These are phyloP conservation scores for Psilanteris sp. DNA, from an alignment of 1,140 invertebrate genomes.

Conservation along the genomic window DNA sequence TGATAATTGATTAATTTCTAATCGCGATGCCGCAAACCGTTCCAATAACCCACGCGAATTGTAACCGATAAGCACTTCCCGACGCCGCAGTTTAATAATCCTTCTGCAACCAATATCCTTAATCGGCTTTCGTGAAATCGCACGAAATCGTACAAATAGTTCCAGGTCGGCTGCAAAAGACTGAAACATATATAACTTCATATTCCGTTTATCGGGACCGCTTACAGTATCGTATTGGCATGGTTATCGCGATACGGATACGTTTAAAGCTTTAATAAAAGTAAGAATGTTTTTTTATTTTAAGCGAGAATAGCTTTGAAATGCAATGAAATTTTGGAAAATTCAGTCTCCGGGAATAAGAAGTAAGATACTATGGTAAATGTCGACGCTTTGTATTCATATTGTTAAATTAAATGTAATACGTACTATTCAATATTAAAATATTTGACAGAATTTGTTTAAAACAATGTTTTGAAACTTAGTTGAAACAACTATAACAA, in stretches of 20 bases:
- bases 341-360: too few species aligned
- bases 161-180: slow-evolving; percentile 10
- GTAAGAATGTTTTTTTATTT: too few species aligned
- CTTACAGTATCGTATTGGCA: slow-evolving; percentile 12
- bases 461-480: too few species aligned
- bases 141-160: slow-evolving; percentile 28
- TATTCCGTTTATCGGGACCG: slow-evolving; percentile 31
- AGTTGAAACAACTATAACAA: too few species aligned
- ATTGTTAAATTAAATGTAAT: too few species aligned
- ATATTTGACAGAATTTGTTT: too few species aligned
- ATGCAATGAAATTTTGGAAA: too few species aligned
- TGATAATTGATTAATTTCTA: slow-evolving; percentile 46
- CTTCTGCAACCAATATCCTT: slow-evolving; percentile 34
- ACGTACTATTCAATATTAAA: too few species aligned
- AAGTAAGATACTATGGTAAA: too few species aligned
- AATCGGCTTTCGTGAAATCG: slow-evolving; percentile 48
- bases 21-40: slow-evolving; percentile 14
- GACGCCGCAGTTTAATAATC: slow-evolving; percentile 28
- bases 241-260: slow-evolving; percentile 35
- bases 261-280: slow-evolving; percentile 34
- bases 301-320: too few species aligned
- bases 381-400: too few species aligned
- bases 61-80: slow-evolving; percentile 19
- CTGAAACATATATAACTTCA: slow-evolving; percentile 31
- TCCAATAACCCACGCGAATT: slow-evolving; percentile 13